A percentile compares a stretch with the other conserved stretches of the same genome.
phyloP scores from a whole-genome alignment of 2,888 invertebrate genomes.

The Adela reaumurella region DNA sequence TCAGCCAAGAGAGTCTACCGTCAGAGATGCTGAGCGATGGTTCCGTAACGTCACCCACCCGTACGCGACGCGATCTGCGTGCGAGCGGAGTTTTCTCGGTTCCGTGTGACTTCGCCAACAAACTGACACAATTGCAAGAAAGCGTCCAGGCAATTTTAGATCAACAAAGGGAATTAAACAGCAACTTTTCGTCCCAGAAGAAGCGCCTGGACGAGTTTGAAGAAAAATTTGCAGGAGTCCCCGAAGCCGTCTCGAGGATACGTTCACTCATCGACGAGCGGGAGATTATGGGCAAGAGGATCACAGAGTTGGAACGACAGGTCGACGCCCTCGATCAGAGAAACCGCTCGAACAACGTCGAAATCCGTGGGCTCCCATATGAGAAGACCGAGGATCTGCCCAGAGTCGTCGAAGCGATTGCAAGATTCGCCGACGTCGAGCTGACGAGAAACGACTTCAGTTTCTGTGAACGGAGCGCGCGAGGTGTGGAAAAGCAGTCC shows the following conservation, averaged over 20 bases:
- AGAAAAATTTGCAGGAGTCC: not conserved
- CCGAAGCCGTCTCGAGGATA: not conserved
- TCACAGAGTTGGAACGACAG: not conserved
- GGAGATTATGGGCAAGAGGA: not conserved
- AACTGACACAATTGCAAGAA: not conserved
- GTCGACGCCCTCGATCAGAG: not conserved
- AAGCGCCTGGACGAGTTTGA: not conserved
- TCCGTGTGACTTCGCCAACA: too few relatives aligned
- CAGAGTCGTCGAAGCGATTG: not conserved
- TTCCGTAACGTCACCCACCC: too few relatives aligned
- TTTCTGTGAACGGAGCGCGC: not conserved
- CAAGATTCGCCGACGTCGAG: not conserved
- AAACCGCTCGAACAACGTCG: not conserved
- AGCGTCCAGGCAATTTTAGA: not conserved
- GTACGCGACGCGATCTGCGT: too few relatives aligned
- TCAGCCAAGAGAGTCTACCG: too few relatives aligned
- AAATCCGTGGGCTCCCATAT: not conserved
- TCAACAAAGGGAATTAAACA: not conserved
- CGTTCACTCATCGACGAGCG: not conserved
- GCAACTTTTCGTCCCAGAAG: not conserved
- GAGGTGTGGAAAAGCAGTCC: not conserved
- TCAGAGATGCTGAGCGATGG: too few relatives aligned
- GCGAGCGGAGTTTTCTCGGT: too few relatives aligned
- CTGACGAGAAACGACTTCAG: not conserved
- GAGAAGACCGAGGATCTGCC: too few relatives aligned